A percentile compares a stretch with the other conserved stretches of the same genome.
Conservation (phyloP, 1,140 invertebrate species). For the Heliconius himera region DNA sequence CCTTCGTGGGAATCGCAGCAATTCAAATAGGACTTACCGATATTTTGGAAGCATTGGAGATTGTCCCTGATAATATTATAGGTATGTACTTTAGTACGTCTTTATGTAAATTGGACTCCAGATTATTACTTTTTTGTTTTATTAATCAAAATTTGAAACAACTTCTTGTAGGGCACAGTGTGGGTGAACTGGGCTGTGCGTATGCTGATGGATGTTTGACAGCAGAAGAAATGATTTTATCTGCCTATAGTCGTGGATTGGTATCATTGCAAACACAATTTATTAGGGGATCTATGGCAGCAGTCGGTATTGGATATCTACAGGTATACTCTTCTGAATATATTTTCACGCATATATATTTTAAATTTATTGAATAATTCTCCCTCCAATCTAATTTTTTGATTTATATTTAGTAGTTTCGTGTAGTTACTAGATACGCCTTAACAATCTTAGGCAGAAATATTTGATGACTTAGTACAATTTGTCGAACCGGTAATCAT, state of each 20-base stretch:
- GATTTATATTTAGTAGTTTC: too few relatives aligned
- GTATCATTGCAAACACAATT: constrained; percentile 43
- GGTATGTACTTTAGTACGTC: constrained; percentile 22
- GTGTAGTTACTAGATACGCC: too few relatives aligned
- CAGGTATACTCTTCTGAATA: constrained; percentile 55
- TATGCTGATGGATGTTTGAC: constrained; percentile 93
- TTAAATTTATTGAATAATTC: too few relatives aligned
- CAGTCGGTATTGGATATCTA: constrained; percentile 79
- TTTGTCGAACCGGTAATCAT: too few relatives aligned
- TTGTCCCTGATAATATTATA: constrained; percentile 42
- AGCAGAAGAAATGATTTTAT: constrained; percentile 89
- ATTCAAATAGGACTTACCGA: constrained; percentile 84
- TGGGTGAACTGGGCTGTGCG: constrained; percentile 91
- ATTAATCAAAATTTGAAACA: not conserved
- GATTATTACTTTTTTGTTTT: too few relatives aligned
- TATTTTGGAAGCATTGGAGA: constrained; percentile 83
- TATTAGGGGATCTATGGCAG: constrained; percentile 44
- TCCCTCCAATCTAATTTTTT: too few relatives aligned
- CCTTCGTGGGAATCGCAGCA: constrained; percentile 42
- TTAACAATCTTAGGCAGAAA: too few relatives aligned
- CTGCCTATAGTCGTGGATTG: constrained; percentile 73
- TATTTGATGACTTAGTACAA: too few relatives aligned
- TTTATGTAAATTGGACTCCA: not conserved
- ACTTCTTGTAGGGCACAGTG: constrained; percentile 84
- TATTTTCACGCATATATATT: too few relatives aligned